Evolutionary conservation across 2,888 invertebrate species (phyloP), one percentile per base, ranked within the genome.

Genomic region (Protonemura montana): DNA sequence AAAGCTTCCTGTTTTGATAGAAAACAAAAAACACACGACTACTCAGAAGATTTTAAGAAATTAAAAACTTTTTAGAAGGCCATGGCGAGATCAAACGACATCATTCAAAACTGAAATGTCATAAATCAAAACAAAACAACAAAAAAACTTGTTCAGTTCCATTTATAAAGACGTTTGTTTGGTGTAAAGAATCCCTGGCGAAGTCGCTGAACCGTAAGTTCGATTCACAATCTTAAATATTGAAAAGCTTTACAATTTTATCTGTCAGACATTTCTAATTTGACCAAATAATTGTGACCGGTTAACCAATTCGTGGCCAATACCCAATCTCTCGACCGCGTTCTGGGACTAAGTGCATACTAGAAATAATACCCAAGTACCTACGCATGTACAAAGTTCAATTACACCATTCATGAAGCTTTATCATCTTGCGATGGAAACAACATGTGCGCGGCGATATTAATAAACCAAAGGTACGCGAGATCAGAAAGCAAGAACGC

Each of bases 51-150:
- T 13, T 16, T 59, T 1, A 3, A 59, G 21, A 59, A 59, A 59
- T 59, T 59, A 59, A 59, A 59, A 59, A 59, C 59, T 59, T 59
- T 59, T 59, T 59, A 59, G 59, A 59, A 16, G 59, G 59, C 59
- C 59, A 59, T n/a, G n/a, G 59, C 21, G 7, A 59, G 13, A 21
- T 59, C 59, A 59, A 59, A 59, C 59, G 59, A 59, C 59, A 59
- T 59, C 59, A 59, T 59, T 59, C 59, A 59, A 21, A 7, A 21
- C 59, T 21, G 59, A 10, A 21, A 59, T 21, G 59, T 59, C 13
- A 13, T 59, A 59, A 59, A 10, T 59, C 59, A 59, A 13, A 5
- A 41, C 6, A 5, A 41, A 7, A 59, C 13, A 21, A 59, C 59
- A 21, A 59, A 59, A 59, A 59, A 59, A 59, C 13, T 59, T 21